A percentile compares a stretch with the other conserved stretches of the same genome.
These are phyloP conservation scores for Streblospio benedicti DNA, from an alignment of 1,140 invertebrate genomes.

Conservation along the genomic window DNA sequence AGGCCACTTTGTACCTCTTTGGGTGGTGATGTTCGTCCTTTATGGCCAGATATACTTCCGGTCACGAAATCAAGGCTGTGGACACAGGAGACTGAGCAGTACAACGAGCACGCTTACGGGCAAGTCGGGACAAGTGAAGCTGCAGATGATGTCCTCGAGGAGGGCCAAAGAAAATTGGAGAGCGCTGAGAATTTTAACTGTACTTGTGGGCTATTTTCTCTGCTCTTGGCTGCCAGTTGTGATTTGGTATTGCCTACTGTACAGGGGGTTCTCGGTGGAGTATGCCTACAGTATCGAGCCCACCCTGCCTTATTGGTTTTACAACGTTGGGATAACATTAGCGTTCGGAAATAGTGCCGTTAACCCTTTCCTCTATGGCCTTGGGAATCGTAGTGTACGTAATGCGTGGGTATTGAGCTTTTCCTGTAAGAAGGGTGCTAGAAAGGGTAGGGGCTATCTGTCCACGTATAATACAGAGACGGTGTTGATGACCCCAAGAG, in stretches of 20 bases:
- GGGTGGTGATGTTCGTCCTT: slow-evolving; percentile 4
- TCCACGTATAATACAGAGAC: too few relatives aligned
- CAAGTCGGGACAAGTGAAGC: background rate
- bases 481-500: too few relatives aligned
- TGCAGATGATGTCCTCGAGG: background rate
- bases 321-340: slow-evolving; percentile 6
- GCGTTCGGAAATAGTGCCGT: slow-evolving; percentile 11
- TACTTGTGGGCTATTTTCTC: slow-evolving; percentile 5
- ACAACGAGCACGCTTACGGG: too few relatives aligned
- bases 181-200: slow-evolving; percentile 2
- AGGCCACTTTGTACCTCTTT: slow-evolving; percentile 11
- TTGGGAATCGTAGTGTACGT: slow-evolving; percentile 8
- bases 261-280: slow-evolving; percentile 3
- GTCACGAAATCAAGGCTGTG: background rate
- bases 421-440: too few relatives aligned
- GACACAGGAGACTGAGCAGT: too few relatives aligned
- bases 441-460: too few relatives aligned
- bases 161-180: slow-evolving; percentile 4
- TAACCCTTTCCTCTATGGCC: slow-evolving; percentile 9
- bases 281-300: background rate
- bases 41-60: slow-evolving; percentile 7
- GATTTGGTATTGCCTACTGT: slow-evolving; percentile 5
- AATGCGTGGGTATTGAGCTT: too few relatives aligned
- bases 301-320: slow-evolving; percentile 10
- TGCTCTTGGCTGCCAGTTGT: slow-evolving; percentile 8